phyloP scores from a whole-genome alignment of 2,888 invertebrate genomes.

The Chrysolina oricalcia region DNA sequence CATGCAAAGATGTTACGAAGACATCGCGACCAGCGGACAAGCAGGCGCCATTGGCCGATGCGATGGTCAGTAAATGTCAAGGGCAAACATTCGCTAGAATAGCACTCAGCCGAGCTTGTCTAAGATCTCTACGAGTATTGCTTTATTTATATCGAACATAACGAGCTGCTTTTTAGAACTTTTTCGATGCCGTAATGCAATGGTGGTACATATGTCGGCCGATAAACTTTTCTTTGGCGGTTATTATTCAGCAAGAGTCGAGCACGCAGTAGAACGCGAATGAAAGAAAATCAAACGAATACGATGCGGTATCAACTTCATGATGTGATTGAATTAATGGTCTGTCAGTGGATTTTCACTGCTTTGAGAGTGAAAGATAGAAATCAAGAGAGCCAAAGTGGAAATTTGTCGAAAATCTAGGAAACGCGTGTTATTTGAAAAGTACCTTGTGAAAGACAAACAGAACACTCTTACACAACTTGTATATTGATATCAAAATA shows the following conservation, averaged over 20 bases:
- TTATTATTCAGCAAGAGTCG: conserved; percentile 24
- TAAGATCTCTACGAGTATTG: conserved; percentile 58
- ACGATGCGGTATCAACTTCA: no score
- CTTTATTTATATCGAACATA: conserved; percentile 57
- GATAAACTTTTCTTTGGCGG: conserved; percentile 44
- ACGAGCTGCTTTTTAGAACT: conserved; percentile 47
- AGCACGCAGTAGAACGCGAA: background rate
- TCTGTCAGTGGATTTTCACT: no score
- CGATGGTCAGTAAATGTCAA: conserved; percentile 65
- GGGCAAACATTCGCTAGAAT: conserved; percentile 62
- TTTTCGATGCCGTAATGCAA: conserved; percentile 45
- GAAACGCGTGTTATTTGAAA: no score
- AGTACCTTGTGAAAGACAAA: no score
- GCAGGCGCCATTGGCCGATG: conserved; percentile 60
- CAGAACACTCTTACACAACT: no score
- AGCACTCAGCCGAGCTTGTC: conserved; percentile 57
- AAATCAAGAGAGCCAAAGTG: no score
- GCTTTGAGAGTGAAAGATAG: no score
- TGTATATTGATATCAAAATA: no score
- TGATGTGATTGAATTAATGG: no score
- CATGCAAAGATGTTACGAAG: conserved; percentile 56
- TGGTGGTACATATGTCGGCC: conserved; percentile 39
- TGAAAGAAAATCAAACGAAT: background rate
- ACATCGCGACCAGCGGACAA: conserved; percentile 61
- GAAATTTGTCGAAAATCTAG: no score